These are phyloP conservation scores for Bucorvus abyssinicus DNA, from an alignment of 2,797 vertebrate species.

Conservation along the genomic window DNA sequence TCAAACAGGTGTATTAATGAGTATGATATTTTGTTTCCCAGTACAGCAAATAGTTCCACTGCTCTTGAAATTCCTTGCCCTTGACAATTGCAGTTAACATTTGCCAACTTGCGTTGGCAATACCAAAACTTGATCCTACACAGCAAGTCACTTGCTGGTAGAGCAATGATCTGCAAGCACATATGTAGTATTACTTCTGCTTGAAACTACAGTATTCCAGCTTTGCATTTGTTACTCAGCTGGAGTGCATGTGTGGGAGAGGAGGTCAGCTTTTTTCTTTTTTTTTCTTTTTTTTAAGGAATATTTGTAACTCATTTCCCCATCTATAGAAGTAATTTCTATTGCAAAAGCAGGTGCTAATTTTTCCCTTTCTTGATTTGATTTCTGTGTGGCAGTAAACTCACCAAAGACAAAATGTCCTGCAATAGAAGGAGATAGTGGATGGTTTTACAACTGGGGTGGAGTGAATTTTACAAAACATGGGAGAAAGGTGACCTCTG, in stretches of 20 bases:
- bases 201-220: neutral
- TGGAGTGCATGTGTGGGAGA: neutral
- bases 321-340: neutral
- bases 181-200: neutral
- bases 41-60: neutral
- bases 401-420: neutral
- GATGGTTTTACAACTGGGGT: neutral
- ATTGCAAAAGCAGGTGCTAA: neutral
- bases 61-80: neutral
- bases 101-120: neutral
- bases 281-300: neutral
- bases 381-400: neutral
- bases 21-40: neutral
- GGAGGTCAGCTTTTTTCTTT: neutral
- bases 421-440: neutral
- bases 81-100: neutral
- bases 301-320: neutral
- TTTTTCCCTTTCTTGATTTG: slow-evolving; percentile 7
- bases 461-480: slow-evolving; percentile 10
- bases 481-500: slow-evolving; percentile 17
- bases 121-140: neutral
- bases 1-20: neutral
- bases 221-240: neutral
- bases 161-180: neutral
- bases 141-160: neutral